Base-by-base conservation (phyloP, 2,797 vertebrate genomes). In the Taeniopygia guttata region DNA sequence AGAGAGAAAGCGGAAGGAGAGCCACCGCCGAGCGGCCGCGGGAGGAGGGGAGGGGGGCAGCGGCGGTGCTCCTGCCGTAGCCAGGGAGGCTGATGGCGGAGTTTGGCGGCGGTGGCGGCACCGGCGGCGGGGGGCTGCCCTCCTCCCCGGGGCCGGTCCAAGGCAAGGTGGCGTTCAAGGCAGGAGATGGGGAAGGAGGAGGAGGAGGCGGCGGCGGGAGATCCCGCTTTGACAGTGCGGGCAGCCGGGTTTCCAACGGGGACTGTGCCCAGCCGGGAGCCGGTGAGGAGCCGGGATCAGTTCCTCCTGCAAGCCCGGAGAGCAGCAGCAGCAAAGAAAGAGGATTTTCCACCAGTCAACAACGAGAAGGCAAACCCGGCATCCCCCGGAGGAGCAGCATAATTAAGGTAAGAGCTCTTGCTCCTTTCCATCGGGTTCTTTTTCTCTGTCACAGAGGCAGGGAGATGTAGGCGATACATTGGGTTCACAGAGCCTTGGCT, bases 301-400 rank as follows among this genome's bases (percentile, higher is more conserved):
- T 96, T 76, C 96, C 96, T 92, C 97, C 98, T 66, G 98, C 98
- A 30, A 98, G 98, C 96, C 98, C 98, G 16, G 96, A 93, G 91
- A 84, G 88, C 85, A 94, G 96, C 85, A 94, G 96, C 84, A 84
- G 93, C 78, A 84, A 69, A 20, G 97, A 97, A 73, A 96, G 94
- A 90, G 98, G 94, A 67, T 95, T 92, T 89, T 76, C 87, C 87
- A 18, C n/a, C 49, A 25, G 89, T 45, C 95, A 63, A 16, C 96
- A 92, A 58, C 84, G 95, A 85, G 99, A 99, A 36, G 96, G 93
- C 97, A 99, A 98, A 90, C 82, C 98, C 30, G 98, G 99, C 84
- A 98, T 99, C 96, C 99, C 99, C 56, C 98, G 98, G 94, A 98
- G 98, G 97, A 99, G 98, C 98, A 99, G 99, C 97, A 99, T 99